A percentile compares a stretch with the other conserved stretches of the same genome.
Evolutionary conservation across 2,888 invertebrate genomes (phyloP).

Genomic region (Ceriagrion tenellum): DNA sequence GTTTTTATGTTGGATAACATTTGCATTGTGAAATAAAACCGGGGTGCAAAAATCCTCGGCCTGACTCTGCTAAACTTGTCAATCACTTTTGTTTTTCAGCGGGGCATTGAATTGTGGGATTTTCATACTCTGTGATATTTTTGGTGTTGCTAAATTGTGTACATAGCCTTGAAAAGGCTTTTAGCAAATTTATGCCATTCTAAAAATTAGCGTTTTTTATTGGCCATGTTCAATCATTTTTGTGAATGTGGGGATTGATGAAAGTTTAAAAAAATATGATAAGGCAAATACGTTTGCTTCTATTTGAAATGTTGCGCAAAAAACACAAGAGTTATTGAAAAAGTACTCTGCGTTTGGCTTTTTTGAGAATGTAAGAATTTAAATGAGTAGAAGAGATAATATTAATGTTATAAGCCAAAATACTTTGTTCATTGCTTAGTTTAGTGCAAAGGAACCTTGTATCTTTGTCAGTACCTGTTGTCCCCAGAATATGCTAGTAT

Average conservation of each 20-base stretch:
- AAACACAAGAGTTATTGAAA: not conserved
- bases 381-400: not conserved
- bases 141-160: not conserved
- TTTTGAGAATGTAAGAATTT: not conserved
- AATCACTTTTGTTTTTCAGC: not conserved
- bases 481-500: not conserved
- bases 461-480: not conserved
- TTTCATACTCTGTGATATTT: constrained; percentile 51
- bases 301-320: not conserved
- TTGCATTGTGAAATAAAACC: not conserved
- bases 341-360: not conserved
- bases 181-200: not conserved
- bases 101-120: not conserved
- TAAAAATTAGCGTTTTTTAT: not conserved
- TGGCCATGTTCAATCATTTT: not conserved
- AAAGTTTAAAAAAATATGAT: not conserved
- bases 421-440: not conserved
- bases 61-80: not conserved
- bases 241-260: not conserved
- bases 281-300: not conserved
- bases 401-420: not conserved
- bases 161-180: not conserved
- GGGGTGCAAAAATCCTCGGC: not conserved
- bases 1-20: not conserved
- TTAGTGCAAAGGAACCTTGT: not conserved